Evolutionary conservation across 2,888 invertebrate genomes (phyloP).

Genomic region (Eupithecia vulgata): DNA sequence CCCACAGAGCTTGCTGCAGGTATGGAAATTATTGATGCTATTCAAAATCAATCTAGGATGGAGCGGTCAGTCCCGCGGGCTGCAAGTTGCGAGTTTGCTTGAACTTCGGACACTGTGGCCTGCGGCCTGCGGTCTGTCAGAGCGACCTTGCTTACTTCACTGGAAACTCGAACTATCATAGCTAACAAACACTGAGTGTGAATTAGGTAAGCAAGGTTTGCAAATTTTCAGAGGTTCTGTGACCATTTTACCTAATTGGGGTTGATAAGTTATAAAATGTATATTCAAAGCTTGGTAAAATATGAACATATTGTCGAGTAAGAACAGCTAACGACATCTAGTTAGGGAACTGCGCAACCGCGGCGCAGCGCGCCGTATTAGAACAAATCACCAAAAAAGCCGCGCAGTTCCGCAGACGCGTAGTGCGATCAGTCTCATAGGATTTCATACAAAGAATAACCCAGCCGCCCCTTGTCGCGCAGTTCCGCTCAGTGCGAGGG

Average conservation of each 20-base stretch:
- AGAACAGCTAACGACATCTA: neutral
- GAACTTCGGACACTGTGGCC: neutral
- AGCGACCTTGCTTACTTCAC: neutral
- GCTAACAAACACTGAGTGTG: neutral
- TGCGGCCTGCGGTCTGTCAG: neutral
- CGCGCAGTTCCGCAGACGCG: too few relatives aligned
- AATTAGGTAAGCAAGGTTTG: neutral
- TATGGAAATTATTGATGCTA: neutral
- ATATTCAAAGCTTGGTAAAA: neutral
- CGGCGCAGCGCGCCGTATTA: too few relatives aligned
- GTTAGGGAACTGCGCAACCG: too few relatives aligned
- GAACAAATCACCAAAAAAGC: too few relatives aligned
- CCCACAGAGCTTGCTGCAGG: neutral
- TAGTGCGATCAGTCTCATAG: too few relatives aligned
- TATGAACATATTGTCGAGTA: neutral
- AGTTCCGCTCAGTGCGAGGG: too few relatives aligned
- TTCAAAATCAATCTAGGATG: neutral
- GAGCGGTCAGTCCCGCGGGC: neutral
- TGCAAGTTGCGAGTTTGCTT: neutral
- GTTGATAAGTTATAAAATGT: neutral
- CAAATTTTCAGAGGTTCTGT: neutral
- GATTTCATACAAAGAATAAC: too few relatives aligned
- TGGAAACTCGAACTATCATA: neutral
- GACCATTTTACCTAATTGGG: neutral
- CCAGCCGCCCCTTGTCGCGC: too few relatives aligned